Evolutionary conservation across 2,113 vertebrate genomes (phyloP).

Genomic region (Pomatorhinus ruficollis): DNA sequence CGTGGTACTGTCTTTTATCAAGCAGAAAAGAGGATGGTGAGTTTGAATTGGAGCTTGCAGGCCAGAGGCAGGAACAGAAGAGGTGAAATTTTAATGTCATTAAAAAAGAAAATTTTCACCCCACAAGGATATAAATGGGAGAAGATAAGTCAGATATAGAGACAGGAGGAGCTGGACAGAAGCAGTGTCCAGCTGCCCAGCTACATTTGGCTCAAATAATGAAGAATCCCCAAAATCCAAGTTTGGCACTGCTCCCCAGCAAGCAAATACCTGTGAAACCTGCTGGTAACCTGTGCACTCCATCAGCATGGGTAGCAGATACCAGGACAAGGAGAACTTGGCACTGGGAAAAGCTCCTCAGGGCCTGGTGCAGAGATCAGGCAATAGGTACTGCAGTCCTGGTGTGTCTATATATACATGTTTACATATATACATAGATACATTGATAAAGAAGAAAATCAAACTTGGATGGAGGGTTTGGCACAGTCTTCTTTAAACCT

Average conservation of each 20-base stretch:
- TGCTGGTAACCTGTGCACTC: neutral
- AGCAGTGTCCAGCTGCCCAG: neutral
- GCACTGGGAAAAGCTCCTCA: neutral
- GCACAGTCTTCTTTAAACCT: neutral
- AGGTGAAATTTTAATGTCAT: neutral
- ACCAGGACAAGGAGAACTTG: neutral
- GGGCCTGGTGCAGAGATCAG: neutral
- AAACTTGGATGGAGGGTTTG: neutral
- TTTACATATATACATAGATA: rapidly evolving
- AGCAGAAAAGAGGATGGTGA: neutral
- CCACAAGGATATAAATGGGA: neutral
- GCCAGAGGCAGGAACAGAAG: neutral
- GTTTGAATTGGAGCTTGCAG: neutral
- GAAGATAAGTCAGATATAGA: neutral
- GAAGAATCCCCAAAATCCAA: neutral
- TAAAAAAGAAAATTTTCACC: neutral
- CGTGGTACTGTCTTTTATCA: neutral
- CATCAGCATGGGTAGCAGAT: neutral
- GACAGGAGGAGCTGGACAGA: neutral
- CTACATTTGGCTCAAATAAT: neutral
- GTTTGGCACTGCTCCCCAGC: neutral
- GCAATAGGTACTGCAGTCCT: neutral
- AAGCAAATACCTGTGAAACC: neutral
- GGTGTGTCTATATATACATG: neutral
- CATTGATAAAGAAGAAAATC: neutral